phyloP scores from a whole-genome alignment of 2,797 vertebrate genomes.

The Staurois parvus region DNA sequence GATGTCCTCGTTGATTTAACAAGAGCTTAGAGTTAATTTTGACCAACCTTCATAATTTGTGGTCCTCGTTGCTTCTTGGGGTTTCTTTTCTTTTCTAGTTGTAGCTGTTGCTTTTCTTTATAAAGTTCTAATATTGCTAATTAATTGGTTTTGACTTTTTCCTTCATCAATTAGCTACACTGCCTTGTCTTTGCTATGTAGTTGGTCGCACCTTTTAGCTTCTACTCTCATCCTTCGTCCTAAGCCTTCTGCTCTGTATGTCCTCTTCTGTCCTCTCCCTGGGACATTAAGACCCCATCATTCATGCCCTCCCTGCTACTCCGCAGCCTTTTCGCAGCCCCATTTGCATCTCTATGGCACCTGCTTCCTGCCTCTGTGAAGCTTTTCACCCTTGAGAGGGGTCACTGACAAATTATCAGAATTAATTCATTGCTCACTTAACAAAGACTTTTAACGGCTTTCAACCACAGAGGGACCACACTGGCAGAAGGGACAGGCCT shows the following conservation, averaged over 20 bases:
- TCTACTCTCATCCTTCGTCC: not conserved
- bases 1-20: not conserved
- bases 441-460: constrained; percentile 50
- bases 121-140: not conserved
- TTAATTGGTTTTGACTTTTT: not conserved
- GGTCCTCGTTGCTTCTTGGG: not conserved
- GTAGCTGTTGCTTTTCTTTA: not conserved
- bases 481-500: constrained; percentile 26
- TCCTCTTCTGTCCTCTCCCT: constrained; percentile 40
- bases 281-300: constrained; percentile 53
- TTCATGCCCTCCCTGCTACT: constrained; percentile 45
- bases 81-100: not conserved
- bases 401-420: constrained; percentile 60
- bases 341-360: constrained; percentile 62
- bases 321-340: constrained; percentile 51
- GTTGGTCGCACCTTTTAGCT: not conserved
- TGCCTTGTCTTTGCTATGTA: not conserved
- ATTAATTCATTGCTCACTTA: constrained; percentile 62
- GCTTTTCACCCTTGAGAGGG: constrained; percentile 55
- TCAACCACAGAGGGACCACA: constrained; percentile 38
- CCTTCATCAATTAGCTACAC: not conserved
- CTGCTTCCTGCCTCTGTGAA: constrained; percentile 61
- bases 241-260: constrained; percentile 31
- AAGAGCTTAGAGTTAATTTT: not conserved
- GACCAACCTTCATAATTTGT: not conserved